Evolutionary conservation across 2,113 vertebrate genomes (phyloP).

Genomic region (Takifugu flavidus): DNA sequence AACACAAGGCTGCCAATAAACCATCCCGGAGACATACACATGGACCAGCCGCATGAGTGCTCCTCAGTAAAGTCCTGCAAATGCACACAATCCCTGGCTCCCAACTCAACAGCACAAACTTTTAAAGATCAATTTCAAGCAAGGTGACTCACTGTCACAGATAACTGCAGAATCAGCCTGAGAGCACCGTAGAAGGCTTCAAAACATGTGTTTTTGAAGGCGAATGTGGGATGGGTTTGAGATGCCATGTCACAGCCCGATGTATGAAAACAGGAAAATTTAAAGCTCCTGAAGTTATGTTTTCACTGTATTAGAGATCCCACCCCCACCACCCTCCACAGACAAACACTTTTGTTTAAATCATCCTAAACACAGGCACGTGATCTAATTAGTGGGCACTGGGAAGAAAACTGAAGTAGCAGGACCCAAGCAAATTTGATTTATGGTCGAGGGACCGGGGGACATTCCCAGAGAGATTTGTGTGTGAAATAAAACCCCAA

Average conservation of each 20-base stretch:
- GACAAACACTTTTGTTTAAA: conserved; percentile 12
- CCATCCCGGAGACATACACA: conserved; percentile 35
- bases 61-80: background rate
- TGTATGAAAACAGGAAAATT: background rate
- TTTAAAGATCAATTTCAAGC: conserved; percentile 28
- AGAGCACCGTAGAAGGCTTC: conserved; percentile 12
- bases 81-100: no score
- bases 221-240: background rate
- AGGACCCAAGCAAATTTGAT: conserved; percentile 50
- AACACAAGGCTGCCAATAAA: conserved; percentile 37
- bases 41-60: conserved; percentile 7
- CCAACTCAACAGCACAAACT: background rate
- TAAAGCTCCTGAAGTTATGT: conserved; percentile 34
- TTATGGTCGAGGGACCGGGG: conserved; percentile 46
- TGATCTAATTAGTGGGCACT: conserved; percentile 63
- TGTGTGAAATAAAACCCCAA: conserved; percentile 20
- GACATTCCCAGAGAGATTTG: conserved; percentile 56
- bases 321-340: background rate
- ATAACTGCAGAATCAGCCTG: background rate
- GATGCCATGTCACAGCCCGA: background rate
- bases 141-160: conserved; percentile 19
- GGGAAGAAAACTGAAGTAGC: conserved; percentile 38
- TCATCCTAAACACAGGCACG: conserved; percentile 44
- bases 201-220: conserved; percentile 16
- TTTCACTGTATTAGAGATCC: conserved; percentile 6